These are phyloP conservation scores for Rhagoletis zephyria DNA, from an alignment of 1,140 invertebrate genomes.

Conservation along the genomic window DNA sequence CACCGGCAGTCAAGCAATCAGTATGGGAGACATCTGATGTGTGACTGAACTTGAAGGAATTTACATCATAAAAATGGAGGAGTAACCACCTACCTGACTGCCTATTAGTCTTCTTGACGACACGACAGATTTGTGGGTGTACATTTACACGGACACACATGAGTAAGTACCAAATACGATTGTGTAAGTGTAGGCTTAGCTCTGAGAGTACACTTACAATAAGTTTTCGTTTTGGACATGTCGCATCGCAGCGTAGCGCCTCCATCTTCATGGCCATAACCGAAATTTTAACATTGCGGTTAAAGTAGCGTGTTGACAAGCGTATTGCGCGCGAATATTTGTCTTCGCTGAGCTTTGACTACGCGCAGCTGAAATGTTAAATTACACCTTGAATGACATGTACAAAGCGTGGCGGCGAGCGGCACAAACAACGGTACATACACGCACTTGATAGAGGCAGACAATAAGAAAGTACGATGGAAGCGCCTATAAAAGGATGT, in stretches of 20 bases:
- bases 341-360: slow-evolving; percentile 17
- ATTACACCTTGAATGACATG: slow-evolving; percentile 42
- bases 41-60: slow-evolving; percentile 8
- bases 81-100: background rate
- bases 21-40: background rate
- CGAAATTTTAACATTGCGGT: background rate
- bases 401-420: background rate
- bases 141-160: background rate
- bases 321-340: slow-evolving; percentile 28
- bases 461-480: background rate
- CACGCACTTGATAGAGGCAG: background rate
- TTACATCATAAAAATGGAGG: slow-evolving; percentile 24
- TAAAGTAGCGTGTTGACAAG: slow-evolving; percentile 26
- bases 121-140: background rate
- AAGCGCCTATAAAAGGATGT: background rate
- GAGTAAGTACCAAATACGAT: background rate
- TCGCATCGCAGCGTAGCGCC: background rate
- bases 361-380: background rate
- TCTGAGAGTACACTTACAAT: background rate
- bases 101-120: slow-evolving; percentile 9
- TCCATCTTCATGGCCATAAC: background rate
- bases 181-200: background rate
- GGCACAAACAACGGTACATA: background rate
- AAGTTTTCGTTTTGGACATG: background rate
- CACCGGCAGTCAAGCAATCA: background rate